Conservation (phyloP, 2,797 vertebrate species). For the Lateolabrax maculatus region DNA sequence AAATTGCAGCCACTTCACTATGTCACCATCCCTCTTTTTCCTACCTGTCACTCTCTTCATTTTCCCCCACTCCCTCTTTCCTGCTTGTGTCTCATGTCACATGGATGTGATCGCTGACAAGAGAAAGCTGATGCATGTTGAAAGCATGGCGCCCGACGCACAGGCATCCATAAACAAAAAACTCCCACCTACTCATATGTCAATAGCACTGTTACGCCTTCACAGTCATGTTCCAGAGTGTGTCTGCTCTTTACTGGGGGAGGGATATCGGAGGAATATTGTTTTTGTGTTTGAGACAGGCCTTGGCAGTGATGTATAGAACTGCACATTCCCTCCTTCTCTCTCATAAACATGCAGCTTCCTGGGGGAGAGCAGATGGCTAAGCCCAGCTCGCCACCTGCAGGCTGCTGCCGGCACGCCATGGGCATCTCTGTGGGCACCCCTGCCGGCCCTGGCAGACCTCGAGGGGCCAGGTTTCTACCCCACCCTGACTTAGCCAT, state of each 20-base stretch:
- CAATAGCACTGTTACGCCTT: slow-evolving; percentile 50
- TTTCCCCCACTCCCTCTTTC: slow-evolving; percentile 14
- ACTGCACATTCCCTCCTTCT: slow-evolving; percentile 75
- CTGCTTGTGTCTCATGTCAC: slow-evolving; percentile 59
- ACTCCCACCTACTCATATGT: slow-evolving; percentile 63
- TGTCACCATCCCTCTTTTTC: slow-evolving; percentile 39
- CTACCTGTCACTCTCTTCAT: slow-evolving; percentile 25
- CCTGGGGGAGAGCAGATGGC: slow-evolving; percentile 87
- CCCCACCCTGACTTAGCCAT: slow-evolving; percentile 53
- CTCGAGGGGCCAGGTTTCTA: slow-evolving; percentile 68
- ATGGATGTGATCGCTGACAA: slow-evolving; percentile 60
- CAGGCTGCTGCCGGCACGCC: slow-evolving; percentile 80
- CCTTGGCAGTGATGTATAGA: slow-evolving; percentile 81
- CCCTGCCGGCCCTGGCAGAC: slow-evolving; percentile 67
- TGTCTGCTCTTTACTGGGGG: slow-evolving; percentile 26
- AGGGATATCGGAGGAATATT: slow-evolving; percentile 30
- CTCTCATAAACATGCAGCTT: slow-evolving; percentile 81
- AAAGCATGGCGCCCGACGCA: slow-evolving; percentile 63
- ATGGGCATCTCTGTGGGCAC: slow-evolving; percentile 72
- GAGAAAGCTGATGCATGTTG: slow-evolving; percentile 73
- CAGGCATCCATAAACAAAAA: slow-evolving; percentile 46
- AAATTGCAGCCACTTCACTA: slow-evolving; percentile 62
- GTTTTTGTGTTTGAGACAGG: slow-evolving; percentile 61
- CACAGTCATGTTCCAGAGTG: slow-evolving; percentile 27
- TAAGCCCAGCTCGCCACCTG: slow-evolving; percentile 84